A percentile compares a stretch with the other conserved stretches of the same genome.
phyloP scores from a whole-genome alignment of 2,888 invertebrate genomes.

The Parnassius apollo region DNA sequence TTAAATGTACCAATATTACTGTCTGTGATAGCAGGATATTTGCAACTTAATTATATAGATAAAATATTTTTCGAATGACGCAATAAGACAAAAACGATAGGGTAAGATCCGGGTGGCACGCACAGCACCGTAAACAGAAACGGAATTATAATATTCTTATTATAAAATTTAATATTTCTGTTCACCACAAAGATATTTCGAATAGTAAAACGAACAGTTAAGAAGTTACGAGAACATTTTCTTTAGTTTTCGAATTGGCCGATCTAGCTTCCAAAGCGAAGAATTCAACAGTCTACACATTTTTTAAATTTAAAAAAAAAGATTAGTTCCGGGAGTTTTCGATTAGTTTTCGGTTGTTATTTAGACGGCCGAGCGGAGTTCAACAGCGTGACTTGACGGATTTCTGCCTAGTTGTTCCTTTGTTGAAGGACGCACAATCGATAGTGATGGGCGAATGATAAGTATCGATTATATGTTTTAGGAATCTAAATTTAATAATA shows the following conservation, averaged over 20 bases:
- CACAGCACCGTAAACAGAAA: constrained; percentile 25
- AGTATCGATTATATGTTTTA: too few species aligned
- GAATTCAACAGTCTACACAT: constrained; percentile 57
- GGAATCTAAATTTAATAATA: too few species aligned
- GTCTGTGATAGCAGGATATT: constrained; percentile 27
- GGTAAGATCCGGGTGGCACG: constrained; percentile 52
- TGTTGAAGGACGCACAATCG: constrained; percentile 55
- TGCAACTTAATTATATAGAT: constrained; percentile 43
- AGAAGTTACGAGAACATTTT: constrained; percentile 11
- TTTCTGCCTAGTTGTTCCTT: constrained; percentile 60
- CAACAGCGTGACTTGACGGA: constrained; percentile 71
- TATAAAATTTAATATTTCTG: constrained; percentile 20
- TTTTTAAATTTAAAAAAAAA: constrained; percentile 64
- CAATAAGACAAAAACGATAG: constrained; percentile 45
- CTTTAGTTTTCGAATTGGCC: constrained; percentile 42
- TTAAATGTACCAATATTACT: constrained; percentile 6
- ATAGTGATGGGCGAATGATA: constrained; percentile 29
- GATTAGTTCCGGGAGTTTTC: constrained; percentile 76
- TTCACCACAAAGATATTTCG: constrained; percentile 7
- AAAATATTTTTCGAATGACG: constrained; percentile 28
- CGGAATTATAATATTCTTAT: constrained; percentile 19
- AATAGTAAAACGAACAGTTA: constrained; percentile 8
- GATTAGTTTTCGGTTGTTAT: constrained; percentile 72
- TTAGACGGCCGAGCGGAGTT: constrained; percentile 41
- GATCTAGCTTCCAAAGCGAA: constrained; percentile 43